phyloP scores from a whole-genome alignment of 2,888 invertebrate species.

The Caenorhabditis sp. region DNA sequence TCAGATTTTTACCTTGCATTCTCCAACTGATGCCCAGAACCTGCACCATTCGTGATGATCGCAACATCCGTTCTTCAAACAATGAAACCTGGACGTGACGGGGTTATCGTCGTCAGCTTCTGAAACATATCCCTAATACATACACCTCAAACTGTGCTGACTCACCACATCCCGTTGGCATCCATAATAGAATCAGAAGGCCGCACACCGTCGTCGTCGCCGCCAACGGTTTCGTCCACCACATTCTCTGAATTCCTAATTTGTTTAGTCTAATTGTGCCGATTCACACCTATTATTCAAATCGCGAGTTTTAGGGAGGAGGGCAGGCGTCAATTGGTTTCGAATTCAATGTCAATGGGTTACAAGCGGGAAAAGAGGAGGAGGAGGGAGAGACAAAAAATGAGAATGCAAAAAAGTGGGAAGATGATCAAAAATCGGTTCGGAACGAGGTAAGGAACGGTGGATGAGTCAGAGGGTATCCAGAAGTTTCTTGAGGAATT shows the following conservation, averaged over 20 bases:
- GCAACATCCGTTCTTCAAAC: constrained; percentile 82
- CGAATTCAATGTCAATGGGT: constrained; percentile 65
- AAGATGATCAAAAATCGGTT: constrained; percentile 58
- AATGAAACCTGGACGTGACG: constrained; percentile 79
- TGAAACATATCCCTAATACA: constrained; percentile 27
- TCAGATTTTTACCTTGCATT: constrained; percentile 71
- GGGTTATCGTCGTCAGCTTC: constrained; percentile 75
- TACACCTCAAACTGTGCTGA: background rate
- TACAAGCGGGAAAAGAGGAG: constrained; percentile 40
- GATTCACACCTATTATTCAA: constrained; percentile 62
- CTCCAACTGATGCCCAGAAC: constrained; percentile 82
- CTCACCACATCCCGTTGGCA: constrained; percentile 59
- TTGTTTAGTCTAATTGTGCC: constrained; percentile 53
- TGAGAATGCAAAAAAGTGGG: constrained; percentile 1
- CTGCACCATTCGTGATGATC: constrained; percentile 83
- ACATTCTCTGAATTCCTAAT: constrained; percentile 63
- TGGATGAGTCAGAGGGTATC: background rate
- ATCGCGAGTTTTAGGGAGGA: constrained; percentile 35
- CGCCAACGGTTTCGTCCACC: constrained; percentile 60
- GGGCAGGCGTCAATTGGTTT: constrained; percentile 63
- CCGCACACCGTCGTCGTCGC: constrained; percentile 33
- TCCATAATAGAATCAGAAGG: constrained; percentile 61
- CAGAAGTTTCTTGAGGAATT: background rate
- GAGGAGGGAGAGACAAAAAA: constrained; percentile 18
- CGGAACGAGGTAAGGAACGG: constrained; percentile 5